phyloP scores from a whole-genome alignment of 1,140 invertebrate genomes.

The Copidosoma floridanum region DNA sequence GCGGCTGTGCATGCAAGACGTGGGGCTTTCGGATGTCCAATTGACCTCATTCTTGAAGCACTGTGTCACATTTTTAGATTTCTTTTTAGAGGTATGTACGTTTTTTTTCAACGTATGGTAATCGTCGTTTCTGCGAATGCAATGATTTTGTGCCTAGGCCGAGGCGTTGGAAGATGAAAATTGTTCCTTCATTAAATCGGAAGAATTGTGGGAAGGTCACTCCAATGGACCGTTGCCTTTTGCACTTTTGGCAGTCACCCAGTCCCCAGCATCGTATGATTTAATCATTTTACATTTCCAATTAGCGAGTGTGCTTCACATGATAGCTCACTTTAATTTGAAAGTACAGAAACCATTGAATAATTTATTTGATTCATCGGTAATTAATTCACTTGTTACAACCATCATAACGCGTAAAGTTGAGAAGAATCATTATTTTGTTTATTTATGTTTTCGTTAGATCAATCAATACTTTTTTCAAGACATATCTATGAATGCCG shows the following conservation, averaged over 20 bases:
- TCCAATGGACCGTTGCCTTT: constrained; percentile 62
- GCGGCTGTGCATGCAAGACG: constrained; percentile 71
- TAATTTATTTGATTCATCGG: constrained; percentile 74
- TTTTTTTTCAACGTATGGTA: no score
- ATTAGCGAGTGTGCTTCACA: constrained; percentile 71
- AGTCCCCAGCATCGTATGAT: constrained; percentile 71
- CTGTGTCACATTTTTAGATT: constrained; percentile 70
- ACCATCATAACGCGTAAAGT: background rate
- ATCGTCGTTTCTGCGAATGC: no score
- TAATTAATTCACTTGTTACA: constrained; percentile 42
- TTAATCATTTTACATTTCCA: constrained; percentile 78
- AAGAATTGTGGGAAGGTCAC: constrained; percentile 67
- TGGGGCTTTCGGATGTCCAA: constrained; percentile 70
- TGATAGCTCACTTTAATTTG: constrained; percentile 76
- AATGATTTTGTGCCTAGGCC: constrained; percentile 32
- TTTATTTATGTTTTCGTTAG: constrained; percentile 25
- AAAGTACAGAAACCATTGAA: constrained; percentile 71
- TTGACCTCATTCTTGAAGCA: constrained; percentile 69
- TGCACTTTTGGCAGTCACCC: constrained; percentile 74
- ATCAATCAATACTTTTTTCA: constrained; percentile 58
- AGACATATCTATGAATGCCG: constrained; percentile 55
- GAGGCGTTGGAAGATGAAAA: constrained; percentile 44
- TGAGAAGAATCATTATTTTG: background rate
- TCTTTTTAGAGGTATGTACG: constrained; percentile 68
- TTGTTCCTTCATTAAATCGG: constrained; percentile 58